Evolutionary conservation across 2,797 vertebrate genomes (phyloP).

Genomic region (Macrochelys suwanniensis): DNA sequence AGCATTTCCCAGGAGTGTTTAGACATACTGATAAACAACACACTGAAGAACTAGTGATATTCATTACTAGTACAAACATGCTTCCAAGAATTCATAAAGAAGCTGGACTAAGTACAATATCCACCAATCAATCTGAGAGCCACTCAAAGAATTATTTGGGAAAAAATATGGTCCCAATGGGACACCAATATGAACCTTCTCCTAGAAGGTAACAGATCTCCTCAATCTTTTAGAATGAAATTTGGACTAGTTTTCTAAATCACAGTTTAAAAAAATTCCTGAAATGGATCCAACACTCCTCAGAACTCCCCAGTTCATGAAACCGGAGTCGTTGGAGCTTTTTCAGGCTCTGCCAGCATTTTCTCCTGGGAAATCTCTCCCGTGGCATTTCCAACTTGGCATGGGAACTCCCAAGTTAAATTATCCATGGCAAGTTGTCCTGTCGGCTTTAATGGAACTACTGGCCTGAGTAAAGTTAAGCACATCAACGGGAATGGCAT

Average conservation of each 20-base stretch:
- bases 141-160: background rate
- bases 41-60: background rate
- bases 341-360: background rate
- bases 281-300: background rate
- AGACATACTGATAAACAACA: background rate
- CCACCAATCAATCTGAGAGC: background rate
- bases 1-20: background rate
- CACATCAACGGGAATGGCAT: background rate
- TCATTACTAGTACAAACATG: background rate
- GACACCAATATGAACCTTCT: rapidly evolving
- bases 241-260: background rate
- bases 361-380: background rate
- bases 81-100: background rate
- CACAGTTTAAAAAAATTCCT: background rate
- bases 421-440: background rate
- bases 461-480: background rate
- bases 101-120: background rate
- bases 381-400: background rate
- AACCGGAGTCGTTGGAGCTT: background rate
- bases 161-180: background rate
- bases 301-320: background rate
- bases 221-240: background rate
- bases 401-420: background rate
- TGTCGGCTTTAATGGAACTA: background rate
- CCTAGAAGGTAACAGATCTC: background rate